Evolutionary conservation across 2,113 vertebrate genomes (phyloP), one percentile per base, ranked within the genome.

Genomic region (Ciconia maguari): DNA sequence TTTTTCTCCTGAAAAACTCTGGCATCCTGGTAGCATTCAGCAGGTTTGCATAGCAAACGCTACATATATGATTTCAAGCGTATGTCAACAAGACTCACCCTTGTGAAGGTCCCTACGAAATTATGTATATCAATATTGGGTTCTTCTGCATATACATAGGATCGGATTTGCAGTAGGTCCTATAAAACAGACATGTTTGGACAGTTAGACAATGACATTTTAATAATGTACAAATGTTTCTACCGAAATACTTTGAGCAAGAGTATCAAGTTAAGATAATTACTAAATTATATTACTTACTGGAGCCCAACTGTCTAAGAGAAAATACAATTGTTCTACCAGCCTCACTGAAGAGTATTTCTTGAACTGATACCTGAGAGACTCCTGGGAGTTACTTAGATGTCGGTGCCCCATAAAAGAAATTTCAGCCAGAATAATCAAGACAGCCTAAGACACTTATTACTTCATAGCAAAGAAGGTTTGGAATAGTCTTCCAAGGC

Each of bases 81-180:
- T 36, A 52, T 42, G 29, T 41, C 64, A 57, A 36, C n/a, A 75
- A 60, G 48, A 98, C 99, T 98, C 87, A 99, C 99, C 94, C 99
- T 98, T 93, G 99, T 99, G 92, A 99, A 99, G 26, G 99, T 99
- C 24, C 99, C 99, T 87, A 99, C 98, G 1, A 99, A 99, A 97
- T 99, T 99, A 95, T 99, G 99, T 72, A 99, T 99, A 84, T 99
- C 99, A 13, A 99, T 99, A 65, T 99, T 99, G 1, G 99, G 99
- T 25, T 99, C 99, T 44, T 99, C 99, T 2, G 99, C 99, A 2
- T 99, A 99, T 24, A 99, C 97, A 0, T 99, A 99, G 0, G 99
- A 99, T 52, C 99, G 97, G 81, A 98, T 99, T 90, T 99, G 99
- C 46, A 99, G 99, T 38, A 99, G 98, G 65, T 99, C 99, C 99